Evolutionary conservation across 2,797 vertebrate species (phyloP).

Genomic region (Ambastaia sidthimunki): DNA sequence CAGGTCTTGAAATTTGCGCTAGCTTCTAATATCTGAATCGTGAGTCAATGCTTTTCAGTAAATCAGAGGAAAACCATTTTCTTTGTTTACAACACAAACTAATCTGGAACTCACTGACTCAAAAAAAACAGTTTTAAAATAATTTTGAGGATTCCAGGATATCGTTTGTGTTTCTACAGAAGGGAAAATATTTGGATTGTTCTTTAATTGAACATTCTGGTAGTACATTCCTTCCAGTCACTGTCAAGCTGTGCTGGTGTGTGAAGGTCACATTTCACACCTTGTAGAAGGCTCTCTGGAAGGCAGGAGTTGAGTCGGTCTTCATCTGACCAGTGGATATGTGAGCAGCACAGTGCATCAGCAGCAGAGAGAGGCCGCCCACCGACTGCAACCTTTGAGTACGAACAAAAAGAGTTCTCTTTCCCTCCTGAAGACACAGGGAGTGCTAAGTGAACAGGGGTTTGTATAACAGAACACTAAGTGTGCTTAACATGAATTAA

Average conservation of each 20-base stretch:
- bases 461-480: constrained; percentile 17
- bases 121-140: too few species aligned
- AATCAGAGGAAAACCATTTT: too few species aligned
- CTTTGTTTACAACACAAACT: too few species aligned
- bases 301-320: constrained; percentile 75
- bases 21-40: too few species aligned
- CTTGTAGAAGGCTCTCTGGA: constrained; percentile 84
- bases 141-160: too few species aligned
- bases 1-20: too few species aligned
- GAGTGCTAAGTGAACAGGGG: constrained; percentile 13
- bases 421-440: constrained; percentile 71
- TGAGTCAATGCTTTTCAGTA: too few species aligned
- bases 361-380: constrained; percentile 82
- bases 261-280: constrained; percentile 64
- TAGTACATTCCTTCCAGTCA: neutral
- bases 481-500: constrained; percentile 25
- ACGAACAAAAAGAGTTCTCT: constrained; percentile 67
- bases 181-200: too few species aligned
- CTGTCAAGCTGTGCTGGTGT: neutral
- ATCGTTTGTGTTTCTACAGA: too few species aligned
- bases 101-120: too few species aligned
- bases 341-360: constrained; percentile 82
- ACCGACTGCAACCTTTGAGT: constrained; percentile 81
- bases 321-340: constrained; percentile 72
- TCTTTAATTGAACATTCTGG: neutral